Percentiles rank a stretch among this genome's conserved stretches.
Evolutionary conservation across 2,113 vertebrate species (phyloP).

Genomic region (Halichoerus grypus): DNA sequence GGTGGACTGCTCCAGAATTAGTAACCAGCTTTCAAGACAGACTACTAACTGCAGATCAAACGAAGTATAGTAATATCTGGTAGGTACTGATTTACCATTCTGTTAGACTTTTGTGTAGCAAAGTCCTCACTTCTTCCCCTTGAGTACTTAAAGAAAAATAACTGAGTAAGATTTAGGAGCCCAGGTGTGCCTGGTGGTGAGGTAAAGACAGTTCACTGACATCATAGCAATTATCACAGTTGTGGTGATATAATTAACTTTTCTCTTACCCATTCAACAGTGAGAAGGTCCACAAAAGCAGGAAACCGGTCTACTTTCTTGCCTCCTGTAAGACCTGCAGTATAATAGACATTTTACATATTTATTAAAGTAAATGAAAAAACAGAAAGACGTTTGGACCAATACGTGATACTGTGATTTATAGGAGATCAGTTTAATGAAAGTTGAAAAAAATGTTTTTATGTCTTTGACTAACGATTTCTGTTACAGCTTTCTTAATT

Average conservation of each 20-base stretch:
- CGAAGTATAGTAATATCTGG: slow-evolving; percentile 97
- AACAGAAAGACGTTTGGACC: not conserved
- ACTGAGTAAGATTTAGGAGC: not conserved
- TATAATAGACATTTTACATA: not conserved
- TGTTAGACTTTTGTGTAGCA: not conserved
- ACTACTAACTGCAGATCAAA: slow-evolving; percentile 94
- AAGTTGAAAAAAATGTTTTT: not conserved
- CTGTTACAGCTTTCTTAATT: not conserved
- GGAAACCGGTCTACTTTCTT: not conserved
- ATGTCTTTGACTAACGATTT: not conserved
- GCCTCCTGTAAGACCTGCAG: not conserved
- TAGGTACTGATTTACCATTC: slow-evolving; percentile 84
- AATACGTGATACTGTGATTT: not conserved
- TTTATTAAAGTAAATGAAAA: not conserved
- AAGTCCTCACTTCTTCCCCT: not conserved
- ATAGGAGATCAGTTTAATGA: not conserved
- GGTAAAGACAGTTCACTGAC: not conserved
- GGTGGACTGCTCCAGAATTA: slow-evolving; percentile 98
- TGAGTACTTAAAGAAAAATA: not conserved
- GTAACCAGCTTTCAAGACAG: slow-evolving; percentile 96
- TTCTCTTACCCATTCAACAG: not conserved
- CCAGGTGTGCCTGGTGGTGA: not conserved
- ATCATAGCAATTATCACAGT: rapidly evolving
- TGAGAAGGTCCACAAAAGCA: not conserved
- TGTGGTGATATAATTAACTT: not conserved